Conservation (phyloP, 2,113 vertebrate genomes). For the Ondatra zibethicus region DNA sequence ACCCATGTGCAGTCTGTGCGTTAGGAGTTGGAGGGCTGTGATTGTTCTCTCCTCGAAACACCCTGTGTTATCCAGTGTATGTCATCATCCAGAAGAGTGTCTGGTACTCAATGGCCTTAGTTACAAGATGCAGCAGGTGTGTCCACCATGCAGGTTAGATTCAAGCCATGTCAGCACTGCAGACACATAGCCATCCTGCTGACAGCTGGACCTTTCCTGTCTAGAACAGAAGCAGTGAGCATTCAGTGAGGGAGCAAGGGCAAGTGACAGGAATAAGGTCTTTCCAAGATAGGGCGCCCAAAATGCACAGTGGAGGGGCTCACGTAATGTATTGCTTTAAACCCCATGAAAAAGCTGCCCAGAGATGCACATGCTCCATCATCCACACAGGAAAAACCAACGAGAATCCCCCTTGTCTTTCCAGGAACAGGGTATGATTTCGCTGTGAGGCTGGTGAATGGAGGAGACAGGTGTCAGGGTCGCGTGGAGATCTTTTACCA, state of each 20-base stretch:
- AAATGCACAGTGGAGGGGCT: too few relatives aligned
- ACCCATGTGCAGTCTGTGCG: not conserved
- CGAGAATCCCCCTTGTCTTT: not conserved
- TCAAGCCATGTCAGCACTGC: not conserved
- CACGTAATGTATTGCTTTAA: not conserved
- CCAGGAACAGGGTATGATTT: not conserved
- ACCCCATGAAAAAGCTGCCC: not conserved
- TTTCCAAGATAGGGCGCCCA: not conserved
- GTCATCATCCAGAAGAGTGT: not conserved
- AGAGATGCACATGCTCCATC: not conserved
- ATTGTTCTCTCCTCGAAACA: too few relatives aligned
- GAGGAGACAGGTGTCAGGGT: conserved; percentile 17
- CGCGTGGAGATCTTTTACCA: conserved; percentile 28
- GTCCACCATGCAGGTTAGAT: not conserved
- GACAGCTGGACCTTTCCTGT: not conserved
- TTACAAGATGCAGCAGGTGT: not conserved
- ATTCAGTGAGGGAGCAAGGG: not conserved
- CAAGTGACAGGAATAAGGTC: not conserved
- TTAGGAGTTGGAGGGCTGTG: not conserved
- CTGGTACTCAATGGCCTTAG: not conserved
- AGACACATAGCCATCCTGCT: not conserved
- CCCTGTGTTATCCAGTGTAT: too few relatives aligned
- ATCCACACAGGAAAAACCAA: not conserved
- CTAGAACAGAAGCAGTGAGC: too few relatives aligned
- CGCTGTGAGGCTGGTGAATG: conserved; percentile 4